Percentiles rank a stretch among this genome's conserved stretches.
Evolutionary conservation across 2,888 invertebrate species (phyloP).

Genomic region (Volucella inanis): DNA sequence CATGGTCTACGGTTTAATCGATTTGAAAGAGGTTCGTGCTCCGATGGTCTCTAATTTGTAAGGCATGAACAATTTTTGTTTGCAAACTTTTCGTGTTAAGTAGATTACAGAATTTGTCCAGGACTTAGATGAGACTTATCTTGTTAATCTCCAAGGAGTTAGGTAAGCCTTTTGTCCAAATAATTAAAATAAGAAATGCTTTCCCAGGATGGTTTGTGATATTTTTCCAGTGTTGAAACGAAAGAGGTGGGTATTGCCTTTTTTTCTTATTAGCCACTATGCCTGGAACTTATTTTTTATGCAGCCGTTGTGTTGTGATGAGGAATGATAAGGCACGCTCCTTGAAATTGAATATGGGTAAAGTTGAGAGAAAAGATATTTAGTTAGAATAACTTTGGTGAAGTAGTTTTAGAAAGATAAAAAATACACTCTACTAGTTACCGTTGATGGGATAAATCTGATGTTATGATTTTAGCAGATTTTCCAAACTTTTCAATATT

Average conservation of each 20-base stretch:
- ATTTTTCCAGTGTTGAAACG: neutral
- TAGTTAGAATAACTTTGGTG: neutral
- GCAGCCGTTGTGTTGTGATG: constrained; percentile 8
- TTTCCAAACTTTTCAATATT: too few species aligned
- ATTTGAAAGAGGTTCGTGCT: constrained; percentile 40
- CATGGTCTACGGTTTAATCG: constrained; percentile 67
- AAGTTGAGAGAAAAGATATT: neutral
- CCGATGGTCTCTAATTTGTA: constrained; percentile 35
- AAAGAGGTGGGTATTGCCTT: neutral
- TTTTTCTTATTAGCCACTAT: neutral
- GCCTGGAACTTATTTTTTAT: constrained; percentile 28
- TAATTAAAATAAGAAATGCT: neutral
- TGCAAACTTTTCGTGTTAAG: constrained; percentile 56
- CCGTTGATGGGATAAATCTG: too few species aligned
- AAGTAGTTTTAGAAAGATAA: neutral
- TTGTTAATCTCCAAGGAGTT: constrained; percentile 45
- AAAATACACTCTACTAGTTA: too few species aligned
- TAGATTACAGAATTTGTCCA: constrained; percentile 35
- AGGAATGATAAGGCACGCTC: constrained; percentile 43
- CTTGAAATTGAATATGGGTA: constrained; percentile 1
- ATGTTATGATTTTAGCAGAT: too few species aligned
- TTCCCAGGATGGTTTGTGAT: neutral
- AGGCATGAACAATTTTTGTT: constrained; percentile 55
- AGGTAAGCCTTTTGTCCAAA: constrained; percentile 32
- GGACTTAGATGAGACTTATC: constrained; percentile 44